A percentile compares a stretch with the other conserved stretches of the same genome.
phyloP scores from a whole-genome alignment of 2,797 vertebrate species.

The Podarcis siculus region DNA sequence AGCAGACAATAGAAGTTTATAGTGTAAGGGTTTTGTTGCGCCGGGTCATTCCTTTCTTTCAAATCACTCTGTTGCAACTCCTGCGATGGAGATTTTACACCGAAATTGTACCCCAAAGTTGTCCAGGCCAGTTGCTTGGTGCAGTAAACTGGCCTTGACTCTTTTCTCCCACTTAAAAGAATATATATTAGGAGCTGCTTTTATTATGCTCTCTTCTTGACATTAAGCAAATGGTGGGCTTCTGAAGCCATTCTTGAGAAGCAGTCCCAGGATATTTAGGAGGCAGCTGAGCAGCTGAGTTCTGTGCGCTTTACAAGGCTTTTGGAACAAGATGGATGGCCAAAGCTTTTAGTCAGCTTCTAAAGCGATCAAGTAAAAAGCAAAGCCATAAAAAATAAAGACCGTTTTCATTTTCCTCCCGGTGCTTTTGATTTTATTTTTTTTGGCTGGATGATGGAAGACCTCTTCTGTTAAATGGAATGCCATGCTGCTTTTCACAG shows the following conservation, averaged over 20 bases:
- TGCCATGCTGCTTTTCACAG: conserved; percentile 72
- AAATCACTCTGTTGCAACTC: too few species aligned
- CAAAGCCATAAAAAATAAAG: conserved; percentile 63
- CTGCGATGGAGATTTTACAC: too few species aligned
- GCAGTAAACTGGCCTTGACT: conserved; percentile 10
- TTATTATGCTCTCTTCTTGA: not conserved
- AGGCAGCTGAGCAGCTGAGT: conserved; percentile 47
- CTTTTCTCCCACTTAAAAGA: not conserved
- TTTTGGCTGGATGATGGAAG: conserved; percentile 27
- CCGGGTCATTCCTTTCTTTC: too few species aligned
- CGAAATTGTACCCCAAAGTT: too few species aligned
- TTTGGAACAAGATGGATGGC: conserved; percentile 37
- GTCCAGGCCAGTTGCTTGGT: too few species aligned
- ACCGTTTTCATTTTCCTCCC: conserved; percentile 72
- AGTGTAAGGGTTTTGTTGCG: too few species aligned
- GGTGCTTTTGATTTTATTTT: conserved; percentile 61
- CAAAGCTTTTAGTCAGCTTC: conserved; percentile 45
- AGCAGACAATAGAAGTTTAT: too few species aligned
- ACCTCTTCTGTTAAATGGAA: conserved; percentile 62
- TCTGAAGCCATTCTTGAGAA: conserved; percentile 27
- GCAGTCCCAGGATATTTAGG: not conserved
- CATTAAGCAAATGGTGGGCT: not conserved
- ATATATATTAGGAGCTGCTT: conserved; percentile 15
- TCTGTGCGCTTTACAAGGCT: conserved; percentile 46
- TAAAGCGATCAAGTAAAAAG: conserved; percentile 62